These are phyloP conservation scores for Phymanthus crucifer DNA, from an alignment of 92 coral and sea anemone genomes.

Conservation along the genomic window DNA sequence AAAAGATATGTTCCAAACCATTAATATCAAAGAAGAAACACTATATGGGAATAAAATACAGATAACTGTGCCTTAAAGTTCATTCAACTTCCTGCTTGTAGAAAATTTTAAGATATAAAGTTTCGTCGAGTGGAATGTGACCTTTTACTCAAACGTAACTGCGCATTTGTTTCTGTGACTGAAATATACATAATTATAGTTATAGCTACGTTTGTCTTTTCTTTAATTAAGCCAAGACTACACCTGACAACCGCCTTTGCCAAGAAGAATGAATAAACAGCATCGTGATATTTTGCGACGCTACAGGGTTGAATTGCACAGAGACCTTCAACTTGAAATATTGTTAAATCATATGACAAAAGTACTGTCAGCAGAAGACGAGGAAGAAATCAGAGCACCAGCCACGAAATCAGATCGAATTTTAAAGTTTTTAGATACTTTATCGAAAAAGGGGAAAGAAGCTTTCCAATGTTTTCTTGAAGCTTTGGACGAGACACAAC, in stretches of 20 bases:
- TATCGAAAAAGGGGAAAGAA: conserved; percentile 60
- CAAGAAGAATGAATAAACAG: conserved; percentile 31
- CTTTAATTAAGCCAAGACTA: background rate
- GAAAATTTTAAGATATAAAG: background rate
- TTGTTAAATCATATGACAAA: conserved; percentile 45
- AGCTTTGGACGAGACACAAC: conserved; percentile 49
- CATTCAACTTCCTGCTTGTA: background rate
- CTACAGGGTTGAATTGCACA: conserved; percentile 39
- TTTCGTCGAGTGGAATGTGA: background rate
- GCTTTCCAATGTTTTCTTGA: conserved; percentile 57
- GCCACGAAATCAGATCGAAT: conserved; percentile 46
- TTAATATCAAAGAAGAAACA: too few relatives aligned
- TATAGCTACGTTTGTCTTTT: background rate
- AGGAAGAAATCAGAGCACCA: conserved; percentile 45
- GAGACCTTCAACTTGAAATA: conserved; percentile 57
- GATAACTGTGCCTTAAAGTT: background rate
- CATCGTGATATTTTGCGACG: conserved; percentile 50
- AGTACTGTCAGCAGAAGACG: conserved; percentile 49
- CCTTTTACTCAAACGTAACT: background rate
- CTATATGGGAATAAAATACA: background rate
- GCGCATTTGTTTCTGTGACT: too few relatives aligned
- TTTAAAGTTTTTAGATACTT: conserved; percentile 46
- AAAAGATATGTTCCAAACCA: too few relatives aligned
- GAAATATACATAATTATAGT: too few relatives aligned
- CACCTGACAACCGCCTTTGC: background rate